Evolutionary conservation across 2,797 vertebrate species (phyloP), one percentile per base, ranked within the genome.

Genomic region (Hylomyscus alleni): DNA sequence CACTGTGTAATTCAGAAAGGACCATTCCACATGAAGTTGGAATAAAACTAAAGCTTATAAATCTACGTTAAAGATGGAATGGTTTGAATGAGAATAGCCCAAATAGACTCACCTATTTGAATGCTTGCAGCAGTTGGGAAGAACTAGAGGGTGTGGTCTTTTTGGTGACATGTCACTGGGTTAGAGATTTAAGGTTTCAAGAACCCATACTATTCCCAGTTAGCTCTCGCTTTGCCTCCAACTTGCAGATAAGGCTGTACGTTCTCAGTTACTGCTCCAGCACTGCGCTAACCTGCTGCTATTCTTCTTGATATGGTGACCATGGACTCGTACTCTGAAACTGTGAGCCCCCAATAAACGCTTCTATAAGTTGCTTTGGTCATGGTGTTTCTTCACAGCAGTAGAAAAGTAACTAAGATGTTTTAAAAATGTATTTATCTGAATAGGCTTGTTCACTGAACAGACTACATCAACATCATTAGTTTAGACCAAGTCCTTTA

Each of bases 401-500:
- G n/a, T 24, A 80, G 78, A 56, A 81, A 82, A 82, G 34, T 26
- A 82, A 40, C 54, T 82, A 82, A 58, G 22, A 34, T 67, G 10
- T 86, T 85, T 85, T 26, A 6, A 77, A 87, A 87, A 34, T 69
- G 44, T n/a, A 52, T 67, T 73, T 56, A 29, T 88, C 52, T 73
- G 54, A 86, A 58, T 13, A 86, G 52, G 3, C 34, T 11, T 40
- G 56, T 85, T 62, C 87, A 52, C 56, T 44, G n/a, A 62, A 52
- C 26, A 29, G 17, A 44, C 17, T 11, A 14, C 50, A 69, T 31
- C 62, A 76, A 69, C 17, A 29, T 54, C 19, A 65, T 75, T 78
- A 37, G 58, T 54, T 93, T 81, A 72, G 75, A 75, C 10, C 44
- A 85, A n/a, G n/a, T 65, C 4, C 9, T 95, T 94, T 40, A 72